Evolutionary conservation across 2,888 invertebrate genomes (phyloP).

Genomic region (Ditula angustiorana): DNA sequence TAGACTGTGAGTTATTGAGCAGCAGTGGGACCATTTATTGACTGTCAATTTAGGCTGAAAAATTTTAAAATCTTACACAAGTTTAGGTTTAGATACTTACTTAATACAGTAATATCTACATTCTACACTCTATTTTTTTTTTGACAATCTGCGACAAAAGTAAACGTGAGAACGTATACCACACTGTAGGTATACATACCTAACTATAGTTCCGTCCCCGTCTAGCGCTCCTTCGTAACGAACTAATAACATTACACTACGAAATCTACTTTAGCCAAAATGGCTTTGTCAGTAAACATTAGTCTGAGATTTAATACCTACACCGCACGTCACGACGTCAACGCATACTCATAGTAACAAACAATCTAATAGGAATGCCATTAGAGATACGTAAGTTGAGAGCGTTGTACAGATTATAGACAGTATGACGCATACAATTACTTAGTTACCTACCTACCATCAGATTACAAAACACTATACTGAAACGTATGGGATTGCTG

Average conservation of each 20-base stretch:
- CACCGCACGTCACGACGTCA: constrained; percentile 51
- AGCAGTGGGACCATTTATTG: no score
- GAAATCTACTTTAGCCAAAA: constrained; percentile 52
- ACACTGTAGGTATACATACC: neutral
- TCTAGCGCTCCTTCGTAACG: constrained; percentile 26
- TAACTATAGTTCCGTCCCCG: constrained; percentile 1
- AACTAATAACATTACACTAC: constrained; percentile 51
- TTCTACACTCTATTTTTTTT: neutral
- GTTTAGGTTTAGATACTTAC: neutral
- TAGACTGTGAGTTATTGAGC: no score
- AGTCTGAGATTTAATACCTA: constrained; percentile 49
- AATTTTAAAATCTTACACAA: neutral
- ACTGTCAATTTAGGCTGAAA: no score
- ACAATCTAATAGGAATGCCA: constrained; percentile 59
- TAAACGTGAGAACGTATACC: neutral
- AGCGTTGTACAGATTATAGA: constrained; percentile 6
- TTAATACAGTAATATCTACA: constrained; percentile 23
- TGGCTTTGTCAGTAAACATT: constrained; percentile 61
- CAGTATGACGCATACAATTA: constrained; percentile 18
- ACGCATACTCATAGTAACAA: constrained; percentile 43
- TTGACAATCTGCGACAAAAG: neutral
- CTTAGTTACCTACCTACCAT: no score
- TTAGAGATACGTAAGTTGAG: constrained; percentile 54
- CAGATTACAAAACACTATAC: no score
- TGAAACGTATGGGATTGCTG: no score